Evolutionary conservation across 2,113 vertebrate species (phyloP).

Genomic region (Mesitornis unicolor): DNA sequence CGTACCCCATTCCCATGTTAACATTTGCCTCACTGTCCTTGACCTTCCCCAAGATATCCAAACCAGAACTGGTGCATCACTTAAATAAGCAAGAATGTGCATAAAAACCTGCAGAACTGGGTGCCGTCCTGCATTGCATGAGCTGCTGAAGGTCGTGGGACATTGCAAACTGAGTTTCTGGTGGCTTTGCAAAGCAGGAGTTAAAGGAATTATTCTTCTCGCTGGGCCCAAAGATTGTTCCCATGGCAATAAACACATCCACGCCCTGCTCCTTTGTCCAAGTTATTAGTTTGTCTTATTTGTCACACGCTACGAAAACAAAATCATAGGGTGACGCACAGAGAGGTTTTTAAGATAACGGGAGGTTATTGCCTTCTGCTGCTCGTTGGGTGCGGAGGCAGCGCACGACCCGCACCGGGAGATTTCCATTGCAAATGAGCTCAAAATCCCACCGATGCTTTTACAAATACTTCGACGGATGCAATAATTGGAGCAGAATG

Average conservation of each 20-base stretch:
- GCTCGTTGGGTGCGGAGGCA: neutral
- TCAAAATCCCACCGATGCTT: neutral
- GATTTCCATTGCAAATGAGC: neutral
- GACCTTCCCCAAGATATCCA: too few species aligned
- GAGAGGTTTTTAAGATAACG: neutral
- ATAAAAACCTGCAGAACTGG: neutral
- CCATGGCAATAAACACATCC: conserved; percentile 10
- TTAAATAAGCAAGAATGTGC: rapidly evolving
- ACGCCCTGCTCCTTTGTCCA: neutral
- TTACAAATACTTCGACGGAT: neutral
- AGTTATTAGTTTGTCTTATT: neutral
- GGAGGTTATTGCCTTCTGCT: neutral
- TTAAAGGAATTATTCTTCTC: neutral
- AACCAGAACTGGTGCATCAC: too few species aligned
- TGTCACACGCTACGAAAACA: neutral
- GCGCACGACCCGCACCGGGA: neutral
- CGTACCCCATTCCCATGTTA: too few species aligned
- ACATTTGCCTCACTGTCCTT: rapidly evolving
- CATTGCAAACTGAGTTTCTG: neutral
- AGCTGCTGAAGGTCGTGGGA: neutral
- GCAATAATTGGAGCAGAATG: neutral
- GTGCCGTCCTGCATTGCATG: neutral
- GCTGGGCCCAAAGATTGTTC: conserved; percentile 30
- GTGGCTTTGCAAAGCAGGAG: conserved; percentile 5
- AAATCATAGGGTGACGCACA: neutral